A percentile compares a stretch with the other conserved stretches of the same genome.
phyloP scores from a whole-genome alignment of 2,888 invertebrate genomes.

The Cantharis flavilabris region DNA sequence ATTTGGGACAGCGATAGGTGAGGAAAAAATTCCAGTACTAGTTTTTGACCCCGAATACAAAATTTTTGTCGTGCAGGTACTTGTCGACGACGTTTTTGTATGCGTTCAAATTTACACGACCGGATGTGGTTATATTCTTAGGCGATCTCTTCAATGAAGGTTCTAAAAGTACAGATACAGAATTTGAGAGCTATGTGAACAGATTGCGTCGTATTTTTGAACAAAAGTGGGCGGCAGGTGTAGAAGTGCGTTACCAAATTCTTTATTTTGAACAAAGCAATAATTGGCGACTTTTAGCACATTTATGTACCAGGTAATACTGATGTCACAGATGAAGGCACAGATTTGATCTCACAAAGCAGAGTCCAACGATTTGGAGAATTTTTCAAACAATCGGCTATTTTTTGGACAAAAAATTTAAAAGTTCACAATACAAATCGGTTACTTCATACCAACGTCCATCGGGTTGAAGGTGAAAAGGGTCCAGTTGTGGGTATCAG shows the following conservation, averaged over 20 bases:
- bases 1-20: conserved; percentile 91
- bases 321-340: conserved; percentile 92
- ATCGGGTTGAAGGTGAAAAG: conserved; percentile 57
- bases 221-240: neutral
- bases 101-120: conserved; percentile 72
- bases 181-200: conserved; percentile 75
- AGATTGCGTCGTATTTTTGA: conserved; percentile 65
- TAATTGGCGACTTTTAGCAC: conserved; percentile 60
- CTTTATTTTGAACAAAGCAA: neutral
- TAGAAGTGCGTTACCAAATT: neutral
- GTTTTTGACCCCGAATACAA: neutral
- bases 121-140: conserved; percentile 85
- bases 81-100: conserved; percentile 76
- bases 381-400: conserved; percentile 72
- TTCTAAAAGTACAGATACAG: conserved; percentile 68
- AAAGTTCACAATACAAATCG: conserved; percentile 77
- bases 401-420: conserved; percentile 64
- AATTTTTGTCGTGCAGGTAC: conserved; percentile 68
- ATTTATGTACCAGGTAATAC: conserved; percentile 95
- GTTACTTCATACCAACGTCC: conserved; percentile 64
- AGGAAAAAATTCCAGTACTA: too few relatives aligned
- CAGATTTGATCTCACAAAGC: conserved; percentile 68
- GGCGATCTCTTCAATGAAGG: conserved; percentile 97
- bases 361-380: conserved; percentile 75
- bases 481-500: conserved; percentile 66